These are phyloP conservation scores for Mythimna pallens DNA, from an alignment of 2,888 invertebrate genomes.

Conservation along the genomic window DNA sequence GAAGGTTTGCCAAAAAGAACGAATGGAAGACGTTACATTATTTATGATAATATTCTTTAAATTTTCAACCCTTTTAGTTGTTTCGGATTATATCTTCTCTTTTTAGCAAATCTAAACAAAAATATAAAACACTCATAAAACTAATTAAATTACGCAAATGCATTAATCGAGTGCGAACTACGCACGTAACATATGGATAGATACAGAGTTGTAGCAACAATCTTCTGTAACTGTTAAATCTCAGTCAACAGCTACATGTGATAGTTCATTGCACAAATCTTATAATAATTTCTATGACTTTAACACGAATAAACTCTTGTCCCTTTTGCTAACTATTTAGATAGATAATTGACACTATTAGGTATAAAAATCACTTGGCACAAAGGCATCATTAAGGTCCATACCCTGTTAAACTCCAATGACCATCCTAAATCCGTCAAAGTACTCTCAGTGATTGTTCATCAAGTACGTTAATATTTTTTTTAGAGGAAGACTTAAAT, in stretches of 20 bases:
- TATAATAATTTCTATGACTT: conserved; percentile 83
- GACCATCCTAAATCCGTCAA: conserved; percentile 84
- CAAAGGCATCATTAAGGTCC: conserved; percentile 89
- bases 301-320: conserved; percentile 86
- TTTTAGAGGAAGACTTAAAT: conserved; percentile 83
- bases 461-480: conserved; percentile 69
- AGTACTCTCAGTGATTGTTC: conserved; percentile 84
- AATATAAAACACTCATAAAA: conserved; percentile 78
- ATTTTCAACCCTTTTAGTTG: conserved; percentile 72
- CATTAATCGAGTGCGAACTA: conserved; percentile 80
- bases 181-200: conserved; percentile 73
- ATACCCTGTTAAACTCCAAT: conserved; percentile 88
- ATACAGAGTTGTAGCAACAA: conserved; percentile 83
- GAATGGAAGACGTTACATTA: conserved; percentile 86
- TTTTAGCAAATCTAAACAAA: conserved; percentile 81
- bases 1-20: conserved; percentile 85
- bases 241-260: conserved; percentile 73
- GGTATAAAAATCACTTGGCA: conserved; percentile 90
- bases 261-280: conserved; percentile 87
- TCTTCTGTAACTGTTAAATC: conserved; percentile 74
- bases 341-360: conserved; percentile 89
- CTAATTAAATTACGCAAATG: conserved; percentile 89
- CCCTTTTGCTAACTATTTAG: conserved; percentile 84
- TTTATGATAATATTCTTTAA: conserved; percentile 72
- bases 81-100: conserved; percentile 74